Base-by-base conservation (phyloP, 1,140 invertebrate species). In the Drosophila sp. region DNA sequence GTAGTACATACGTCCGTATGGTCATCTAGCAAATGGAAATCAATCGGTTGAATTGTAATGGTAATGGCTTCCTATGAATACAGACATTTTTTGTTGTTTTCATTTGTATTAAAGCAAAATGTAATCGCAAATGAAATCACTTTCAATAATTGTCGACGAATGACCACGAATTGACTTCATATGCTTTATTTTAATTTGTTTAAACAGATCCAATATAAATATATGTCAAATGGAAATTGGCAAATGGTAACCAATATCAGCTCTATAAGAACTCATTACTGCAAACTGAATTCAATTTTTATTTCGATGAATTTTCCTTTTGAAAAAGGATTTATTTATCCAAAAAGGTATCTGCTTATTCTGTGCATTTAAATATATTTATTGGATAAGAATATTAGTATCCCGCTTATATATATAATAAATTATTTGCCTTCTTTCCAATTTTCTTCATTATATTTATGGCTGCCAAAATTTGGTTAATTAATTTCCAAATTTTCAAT, bases 21-120 rank as follows among this genome's bases (percentile, higher is more conserved):
- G 27, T 57, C 55, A 57, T 32, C 27, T 27, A 41, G 58, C 27
- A 40, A 60, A 38, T 50, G 44, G 58, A 38, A 60, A 60, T 60
- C 58, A 60, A 60, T 57, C 56, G 56, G 56, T 33, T 57, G 30
- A 23, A 57, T 57, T 17, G 56, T 57, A 57, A 57, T 32, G 17
- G 56, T 57, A 57, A 57, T 33, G 56, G 56, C 32, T 33, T 33
- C 32, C 30, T 57, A 32, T 35, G 56, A 57, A 57, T 57, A 57
- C 23, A 57, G 44, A 10, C n/a, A 57, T 57, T 57, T 57, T 32
- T n/a, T 56, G 54, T n/a, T 56, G 29, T 11, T 17, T 50, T 1
- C 44, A 50, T 50, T 50, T 10, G 44, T 50, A 50, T 50, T 50
- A 50, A 50, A 27, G 44, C 44, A 50, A 50, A 50, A 27, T 50